These are phyloP conservation scores for Catalaphyllia jardinei DNA, from an alignment of 64 coral and sea anemone species.

Conservation along the genomic window DNA sequence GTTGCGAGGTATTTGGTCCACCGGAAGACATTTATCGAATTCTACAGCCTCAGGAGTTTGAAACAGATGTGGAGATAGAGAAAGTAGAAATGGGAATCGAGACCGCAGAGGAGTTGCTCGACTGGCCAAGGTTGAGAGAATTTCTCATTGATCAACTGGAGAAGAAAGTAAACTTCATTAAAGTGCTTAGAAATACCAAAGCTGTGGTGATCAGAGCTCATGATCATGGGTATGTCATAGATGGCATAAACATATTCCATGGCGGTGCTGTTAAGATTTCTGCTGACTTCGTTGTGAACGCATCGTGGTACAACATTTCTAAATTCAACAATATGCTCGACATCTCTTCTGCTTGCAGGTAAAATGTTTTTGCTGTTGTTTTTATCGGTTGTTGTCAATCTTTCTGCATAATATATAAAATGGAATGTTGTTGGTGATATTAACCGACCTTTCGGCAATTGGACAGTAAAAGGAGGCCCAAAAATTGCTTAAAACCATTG, in stretches of 20 bases:
- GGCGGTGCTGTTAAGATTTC: not conserved
- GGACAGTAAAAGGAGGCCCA: too few relatives aligned
- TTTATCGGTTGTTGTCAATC: too few relatives aligned
- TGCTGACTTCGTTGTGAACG: constrained; percentile 45
- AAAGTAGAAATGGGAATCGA: constrained; percentile 70
- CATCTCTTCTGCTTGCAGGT: not conserved
- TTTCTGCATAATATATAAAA: too few relatives aligned
- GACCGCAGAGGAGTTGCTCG: constrained; percentile 67
- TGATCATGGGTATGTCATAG: not conserved
- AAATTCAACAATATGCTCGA: constrained; percentile 52
- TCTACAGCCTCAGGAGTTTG: constrained; percentile 46
- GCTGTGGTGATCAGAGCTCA: constrained; percentile 23
- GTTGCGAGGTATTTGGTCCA: constrained; percentile 63
- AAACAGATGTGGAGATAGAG: constrained; percentile 22
- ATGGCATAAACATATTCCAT: not conserved
- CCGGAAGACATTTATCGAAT: constrained; percentile 72
- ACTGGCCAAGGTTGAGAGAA: constrained; percentile 60
- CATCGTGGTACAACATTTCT: constrained; percentile 69
- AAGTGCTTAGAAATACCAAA: constrained; percentile 13
- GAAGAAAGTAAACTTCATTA: not conserved
- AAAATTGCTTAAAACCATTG: too few relatives aligned
- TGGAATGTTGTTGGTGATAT: too few relatives aligned
- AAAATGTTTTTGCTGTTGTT: too few relatives aligned
- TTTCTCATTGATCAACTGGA: constrained; percentile 34
- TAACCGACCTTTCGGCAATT: too few relatives aligned